Evolutionary conservation across 2,113 vertebrate species (phyloP).

Genomic region (Catharus minimus): DNA sequence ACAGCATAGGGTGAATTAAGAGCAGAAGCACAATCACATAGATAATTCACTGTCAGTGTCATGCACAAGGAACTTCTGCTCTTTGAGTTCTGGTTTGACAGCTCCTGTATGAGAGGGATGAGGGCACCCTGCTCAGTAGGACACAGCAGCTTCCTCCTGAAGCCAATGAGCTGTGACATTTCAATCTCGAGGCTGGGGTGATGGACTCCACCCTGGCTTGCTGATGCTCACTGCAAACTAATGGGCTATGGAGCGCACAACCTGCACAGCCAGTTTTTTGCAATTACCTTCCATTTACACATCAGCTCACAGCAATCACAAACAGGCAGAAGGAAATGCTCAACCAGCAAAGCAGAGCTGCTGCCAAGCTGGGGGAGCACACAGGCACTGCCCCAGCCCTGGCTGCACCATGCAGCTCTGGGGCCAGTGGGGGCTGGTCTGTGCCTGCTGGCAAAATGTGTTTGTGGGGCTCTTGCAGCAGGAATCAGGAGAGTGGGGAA

Average conservation of each 20-base stretch:
- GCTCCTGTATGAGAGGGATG: background rate
- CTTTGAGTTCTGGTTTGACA: background rate
- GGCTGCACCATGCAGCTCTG: accelerated
- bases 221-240: background rate
- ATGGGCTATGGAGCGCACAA: accelerated
- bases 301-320: background rate
- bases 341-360: background rate
- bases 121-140: background rate
- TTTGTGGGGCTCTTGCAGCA: background rate
- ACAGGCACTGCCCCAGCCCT: accelerated
- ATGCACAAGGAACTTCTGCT: background rate
- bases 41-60: background rate
- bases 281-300: background rate
- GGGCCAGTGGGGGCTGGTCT: accelerated
- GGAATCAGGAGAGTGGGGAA: background rate
- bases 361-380: background rate
- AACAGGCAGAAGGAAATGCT: background rate
- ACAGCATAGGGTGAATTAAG: accelerated
- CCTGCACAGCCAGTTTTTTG: background rate
- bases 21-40: background rate
- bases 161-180: background rate
- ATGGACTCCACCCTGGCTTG: background rate
- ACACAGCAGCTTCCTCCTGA: background rate
- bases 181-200: background rate
- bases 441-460: background rate